Percentiles rank a stretch among this genome's conserved stretches.
Evolutionary conservation across 2,888 invertebrate species (phyloP).

Genomic region (Acanthosepion pharaonis): DNA sequence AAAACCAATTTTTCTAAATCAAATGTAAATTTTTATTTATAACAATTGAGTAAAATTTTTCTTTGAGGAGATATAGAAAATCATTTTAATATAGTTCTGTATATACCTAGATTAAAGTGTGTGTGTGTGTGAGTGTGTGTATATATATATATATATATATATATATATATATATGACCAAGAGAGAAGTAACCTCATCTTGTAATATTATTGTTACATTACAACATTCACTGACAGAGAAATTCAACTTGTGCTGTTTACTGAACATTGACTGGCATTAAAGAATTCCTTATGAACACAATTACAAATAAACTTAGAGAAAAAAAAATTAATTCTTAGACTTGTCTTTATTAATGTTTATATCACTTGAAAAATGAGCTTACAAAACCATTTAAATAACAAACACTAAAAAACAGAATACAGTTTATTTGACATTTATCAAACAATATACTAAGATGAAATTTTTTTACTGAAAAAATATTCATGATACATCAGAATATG

Average conservation of each 20-base stretch:
- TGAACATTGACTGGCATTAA: background rate
- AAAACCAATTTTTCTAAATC: no score
- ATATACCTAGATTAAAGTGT: no score
- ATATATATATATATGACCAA: background rate
- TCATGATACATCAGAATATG: background rate
- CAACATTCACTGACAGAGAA: background rate
- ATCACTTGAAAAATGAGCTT: background rate
- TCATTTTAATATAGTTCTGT: no score
- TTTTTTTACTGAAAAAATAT: background rate
- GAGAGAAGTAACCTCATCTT: background rate
- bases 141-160: no score
- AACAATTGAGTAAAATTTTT: no score
- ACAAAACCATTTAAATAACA: no score
- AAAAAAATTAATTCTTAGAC: background rate
- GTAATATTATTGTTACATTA: no score
- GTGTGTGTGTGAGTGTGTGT: fast-evolving
- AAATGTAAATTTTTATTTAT: no score
- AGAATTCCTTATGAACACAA: background rate
- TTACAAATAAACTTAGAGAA: background rate
- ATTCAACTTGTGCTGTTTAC: background rate
- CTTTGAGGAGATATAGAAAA: no score
- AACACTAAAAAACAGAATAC: background rate
- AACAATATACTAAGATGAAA: background rate
- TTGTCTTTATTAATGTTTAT: background rate
- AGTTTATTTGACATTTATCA: background rate